Percentiles rank a stretch among this genome's conserved stretches.
These are phyloP conservation scores for Rhynchonycteris naso DNA, from an alignment of 2,797 vertebrate species.

Conservation along the genomic window DNA sequence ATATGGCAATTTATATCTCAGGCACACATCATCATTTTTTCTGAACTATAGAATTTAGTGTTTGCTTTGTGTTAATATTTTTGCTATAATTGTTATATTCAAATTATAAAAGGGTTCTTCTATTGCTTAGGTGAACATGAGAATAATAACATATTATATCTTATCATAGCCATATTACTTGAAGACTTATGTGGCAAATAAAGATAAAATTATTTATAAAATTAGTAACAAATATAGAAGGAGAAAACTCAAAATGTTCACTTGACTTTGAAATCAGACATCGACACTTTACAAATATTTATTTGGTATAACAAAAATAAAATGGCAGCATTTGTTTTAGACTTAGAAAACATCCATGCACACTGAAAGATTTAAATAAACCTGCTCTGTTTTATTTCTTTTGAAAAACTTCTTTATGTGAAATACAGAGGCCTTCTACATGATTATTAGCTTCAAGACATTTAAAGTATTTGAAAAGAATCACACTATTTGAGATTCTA, in stretches of 20 bases:
- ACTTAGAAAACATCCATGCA: not conserved
- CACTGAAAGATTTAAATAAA: not conserved
- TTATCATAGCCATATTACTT: not conserved
- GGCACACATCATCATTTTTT: not conserved
- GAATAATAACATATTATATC: not conserved
- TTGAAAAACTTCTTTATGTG: not conserved
- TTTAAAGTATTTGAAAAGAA: not conserved
- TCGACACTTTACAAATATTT: not conserved
- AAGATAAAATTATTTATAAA: not conserved
- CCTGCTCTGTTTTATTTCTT: not conserved
- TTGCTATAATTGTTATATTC: conserved; percentile 15
- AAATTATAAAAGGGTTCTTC: not conserved
- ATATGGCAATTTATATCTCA: not conserved
- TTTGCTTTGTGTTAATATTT: not conserved
- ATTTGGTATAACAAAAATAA: not conserved
- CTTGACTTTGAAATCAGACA: conserved; percentile 17
- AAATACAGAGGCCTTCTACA: not conserved
- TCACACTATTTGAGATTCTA: not conserved
- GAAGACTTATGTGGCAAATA: not conserved
- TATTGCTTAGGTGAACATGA: not conserved
- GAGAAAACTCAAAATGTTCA: not conserved
- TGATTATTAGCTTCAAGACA: not conserved
- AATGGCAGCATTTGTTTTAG: not conserved
- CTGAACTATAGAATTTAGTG: not conserved
- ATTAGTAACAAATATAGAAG: not conserved